phyloP scores from a whole-genome alignment of 1,140 invertebrate genomes.

The Popillia japonica region DNA sequence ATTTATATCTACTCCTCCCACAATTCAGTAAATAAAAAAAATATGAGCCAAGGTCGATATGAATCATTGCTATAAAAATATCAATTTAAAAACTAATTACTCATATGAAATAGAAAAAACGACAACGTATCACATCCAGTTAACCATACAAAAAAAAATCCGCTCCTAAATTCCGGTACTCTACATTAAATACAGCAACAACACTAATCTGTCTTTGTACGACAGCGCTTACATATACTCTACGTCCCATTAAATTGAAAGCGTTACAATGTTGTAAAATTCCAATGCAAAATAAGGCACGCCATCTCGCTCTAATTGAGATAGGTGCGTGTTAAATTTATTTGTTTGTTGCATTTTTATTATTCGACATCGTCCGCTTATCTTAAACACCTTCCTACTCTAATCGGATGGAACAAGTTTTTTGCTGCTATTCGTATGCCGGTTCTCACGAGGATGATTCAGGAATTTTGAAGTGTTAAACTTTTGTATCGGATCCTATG shows the following conservation, averaged over 20 bases:
- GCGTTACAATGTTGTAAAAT: conserved; percentile 1
- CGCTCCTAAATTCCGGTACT: neutral
- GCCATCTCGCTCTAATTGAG: neutral
- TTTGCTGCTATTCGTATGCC: neutral
- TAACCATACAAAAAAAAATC: neutral
- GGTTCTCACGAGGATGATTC: conserved; percentile 9
- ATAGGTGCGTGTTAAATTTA: neutral
- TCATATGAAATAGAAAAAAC: neutral
- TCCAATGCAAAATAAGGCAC: neutral
- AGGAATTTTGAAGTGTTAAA: neutral
- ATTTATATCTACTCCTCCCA: conserved; percentile 6
- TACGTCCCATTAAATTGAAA: neutral
- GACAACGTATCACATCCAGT: too few species aligned
- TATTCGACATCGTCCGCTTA: neutral
- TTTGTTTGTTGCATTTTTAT: neutral
- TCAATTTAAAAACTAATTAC: neutral
- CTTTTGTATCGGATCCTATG: neutral
- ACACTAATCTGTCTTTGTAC: neutral
- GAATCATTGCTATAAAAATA: neutral
- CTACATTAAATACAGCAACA: neutral
- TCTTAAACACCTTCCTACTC: neutral
- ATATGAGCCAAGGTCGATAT: conserved; percentile 7
- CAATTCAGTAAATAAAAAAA: neutral
- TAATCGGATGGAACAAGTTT: neutral
- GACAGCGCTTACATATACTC: neutral